Conservation (phyloP, 2,888 invertebrate genomes). For the Argyra leucocephala region DNA sequence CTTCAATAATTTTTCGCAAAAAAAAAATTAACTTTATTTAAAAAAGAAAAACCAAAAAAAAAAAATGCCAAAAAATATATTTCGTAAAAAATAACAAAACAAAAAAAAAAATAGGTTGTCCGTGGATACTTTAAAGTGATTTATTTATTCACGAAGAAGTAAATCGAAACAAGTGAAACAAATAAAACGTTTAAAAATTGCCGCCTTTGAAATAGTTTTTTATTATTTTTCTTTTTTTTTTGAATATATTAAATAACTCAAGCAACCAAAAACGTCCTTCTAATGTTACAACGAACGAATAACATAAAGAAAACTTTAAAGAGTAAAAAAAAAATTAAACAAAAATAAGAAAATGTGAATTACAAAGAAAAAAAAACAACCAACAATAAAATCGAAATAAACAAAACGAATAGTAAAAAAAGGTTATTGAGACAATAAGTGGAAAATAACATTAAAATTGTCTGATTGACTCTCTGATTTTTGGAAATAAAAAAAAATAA, state of each 20-base stretch:
- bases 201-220: no score
- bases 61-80: not conserved
- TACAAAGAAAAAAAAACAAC: not conserved
- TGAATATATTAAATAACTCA: no score
- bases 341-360: not conserved
- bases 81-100: no score
- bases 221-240: no score
- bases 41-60: not conserved
- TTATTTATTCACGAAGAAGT: not conserved
- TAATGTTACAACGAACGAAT: no score
- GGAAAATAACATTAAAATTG: not conserved
- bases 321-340: no score
- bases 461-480: not conserved
- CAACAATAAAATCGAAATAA: not conserved
- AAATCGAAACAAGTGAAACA: no score
- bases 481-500: not conserved
- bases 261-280: no score
- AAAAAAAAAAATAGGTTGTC: not conserved
- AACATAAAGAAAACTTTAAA: no score
- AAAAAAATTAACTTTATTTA: no score
- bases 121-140: slow-evolving; percentile 1
- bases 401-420: no score
- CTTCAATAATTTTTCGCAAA: not conserved
- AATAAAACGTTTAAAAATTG: no score
- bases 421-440: not conserved